Base-by-base conservation (phyloP, 2,888 invertebrate species). In the Papilio protenor region DNA sequence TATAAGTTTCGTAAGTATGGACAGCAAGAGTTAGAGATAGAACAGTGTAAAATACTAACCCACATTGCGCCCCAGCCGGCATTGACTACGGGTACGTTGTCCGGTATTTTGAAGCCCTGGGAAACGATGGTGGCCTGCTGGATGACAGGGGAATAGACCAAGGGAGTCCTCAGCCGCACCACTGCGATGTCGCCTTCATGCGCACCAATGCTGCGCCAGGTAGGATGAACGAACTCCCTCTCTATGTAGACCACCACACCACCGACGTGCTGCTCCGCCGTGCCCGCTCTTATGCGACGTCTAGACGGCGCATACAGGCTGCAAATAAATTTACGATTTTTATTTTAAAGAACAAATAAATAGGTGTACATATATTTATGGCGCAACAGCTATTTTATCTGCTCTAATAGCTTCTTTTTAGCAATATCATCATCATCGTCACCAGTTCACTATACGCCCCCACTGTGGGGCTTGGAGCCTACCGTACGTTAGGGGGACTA, bases 31-130 rank as follows among this genome's bases (percentile, higher is more conserved):
- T n/a, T n/a, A n/a, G n/a, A n/a, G n/a, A n/a, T n/a, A n/a, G n/a
- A n/a, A n/a, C n/a, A n/a, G n/a, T n/a, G n/a, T n/a, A 47, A 47
- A 12, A 45, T 73, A 73, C 85, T 85, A 79, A 90, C 91, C 79
- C 82, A 4, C 69, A 83, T 86, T 0, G 82, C 66, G 0, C 91
- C 91, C 91, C 91, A 91, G 33, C 91, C 90, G 23, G 87, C 90
- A 52, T 87, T 85, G 0, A 83, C 80, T 0, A 90, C 89, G 0
- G 86, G 82, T 0, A 85, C 4, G 59, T 84, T 80, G 66, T 86
- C 87, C 0, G 88, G 88, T 0, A 90, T 45, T 0, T 0, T 0
- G 0, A 72, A 12, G 1, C 76, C 83, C 18, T 81, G 84, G 2
- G 80, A 2, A 0, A 84, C 18, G 27, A 91, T 87, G 2, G 82